Evolutionary conservation across 2,888 invertebrate genomes (phyloP).

Genomic region (Yponomeuta cagnagella): DNA sequence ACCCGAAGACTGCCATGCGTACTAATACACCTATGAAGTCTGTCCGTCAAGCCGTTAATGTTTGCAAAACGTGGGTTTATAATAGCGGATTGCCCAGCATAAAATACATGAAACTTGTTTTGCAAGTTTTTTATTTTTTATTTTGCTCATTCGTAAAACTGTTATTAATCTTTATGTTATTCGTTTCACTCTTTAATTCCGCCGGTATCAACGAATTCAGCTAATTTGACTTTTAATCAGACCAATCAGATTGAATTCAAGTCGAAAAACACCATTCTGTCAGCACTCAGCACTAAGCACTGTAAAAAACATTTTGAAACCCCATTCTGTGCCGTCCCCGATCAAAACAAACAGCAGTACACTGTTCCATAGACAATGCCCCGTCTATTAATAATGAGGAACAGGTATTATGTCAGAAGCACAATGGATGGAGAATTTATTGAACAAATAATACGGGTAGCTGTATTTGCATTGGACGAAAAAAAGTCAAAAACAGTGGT

Average conservation of each 20-base stretch:
- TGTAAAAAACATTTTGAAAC: background rate
- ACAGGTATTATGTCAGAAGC: background rate
- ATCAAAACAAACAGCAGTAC: background rate
- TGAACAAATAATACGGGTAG: conserved; percentile 6
- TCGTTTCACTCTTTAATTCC: too few relatives aligned
- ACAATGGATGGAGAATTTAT: conserved; percentile 2
- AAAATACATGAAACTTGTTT: too few relatives aligned
- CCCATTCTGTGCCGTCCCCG: background rate
- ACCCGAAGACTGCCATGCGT: too few relatives aligned
- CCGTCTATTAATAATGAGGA: conserved; percentile 6
- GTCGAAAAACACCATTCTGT: background rate
- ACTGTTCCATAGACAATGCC: background rate
- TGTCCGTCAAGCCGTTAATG: too few relatives aligned
- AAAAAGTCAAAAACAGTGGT: background rate
- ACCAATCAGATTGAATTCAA: background rate
- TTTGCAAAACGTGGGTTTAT: too few relatives aligned
- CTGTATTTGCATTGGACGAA: background rate
- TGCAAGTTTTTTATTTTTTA: too few relatives aligned
- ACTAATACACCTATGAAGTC: too few relatives aligned
- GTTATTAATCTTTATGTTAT: too few relatives aligned
- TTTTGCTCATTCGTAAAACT: too few relatives aligned
- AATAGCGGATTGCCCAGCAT: too few relatives aligned
- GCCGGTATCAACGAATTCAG: too few relatives aligned
- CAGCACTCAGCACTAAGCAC: background rate
- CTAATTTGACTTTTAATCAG: background rate